Conservation (phyloP, 1,140 invertebrate species). For the Atta cephalotes region DNA sequence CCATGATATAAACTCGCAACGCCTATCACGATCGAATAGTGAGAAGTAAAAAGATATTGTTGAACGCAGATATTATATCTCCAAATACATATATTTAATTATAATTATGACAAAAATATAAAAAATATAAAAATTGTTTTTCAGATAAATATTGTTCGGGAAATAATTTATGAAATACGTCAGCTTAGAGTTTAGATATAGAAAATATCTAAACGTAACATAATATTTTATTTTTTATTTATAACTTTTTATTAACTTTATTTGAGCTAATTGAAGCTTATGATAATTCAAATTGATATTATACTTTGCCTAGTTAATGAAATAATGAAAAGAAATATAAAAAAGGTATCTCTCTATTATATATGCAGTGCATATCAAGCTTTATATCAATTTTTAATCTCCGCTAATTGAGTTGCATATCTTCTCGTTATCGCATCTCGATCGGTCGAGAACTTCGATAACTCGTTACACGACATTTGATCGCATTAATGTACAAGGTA, state of each 20-base stretch:
- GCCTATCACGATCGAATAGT: constrained; percentile 77
- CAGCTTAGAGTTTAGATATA: neutral
- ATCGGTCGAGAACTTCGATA: constrained; percentile 51
- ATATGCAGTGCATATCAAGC: neutral
- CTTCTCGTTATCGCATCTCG: constrained; percentile 44
- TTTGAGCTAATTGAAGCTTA: neutral
- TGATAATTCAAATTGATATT: neutral
- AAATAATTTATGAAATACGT: neutral
- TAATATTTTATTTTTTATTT: neutral
- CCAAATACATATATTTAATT: constrained; percentile 12
- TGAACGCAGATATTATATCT: constrained; percentile 18
- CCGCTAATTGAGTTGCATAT: constrained; percentile 13
- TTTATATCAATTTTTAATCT: constrained; percentile 28
- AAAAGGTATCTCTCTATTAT: neutral
- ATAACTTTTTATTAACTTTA: neutral
- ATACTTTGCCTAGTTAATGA: neutral
- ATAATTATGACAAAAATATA: constrained; percentile 8
- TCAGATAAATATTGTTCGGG: neutral
- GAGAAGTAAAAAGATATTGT: constrained; percentile 78
- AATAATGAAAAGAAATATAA: neutral
- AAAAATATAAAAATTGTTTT: constrained; percentile 18
- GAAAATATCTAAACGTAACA: neutral
- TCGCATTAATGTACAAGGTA: constrained; percentile 62
- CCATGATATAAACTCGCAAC: constrained; percentile 76
- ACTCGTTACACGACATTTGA: constrained; percentile 62